Conservation (phyloP, 2,888 invertebrate species). For the Leptodirus hochenwartii region DNA sequence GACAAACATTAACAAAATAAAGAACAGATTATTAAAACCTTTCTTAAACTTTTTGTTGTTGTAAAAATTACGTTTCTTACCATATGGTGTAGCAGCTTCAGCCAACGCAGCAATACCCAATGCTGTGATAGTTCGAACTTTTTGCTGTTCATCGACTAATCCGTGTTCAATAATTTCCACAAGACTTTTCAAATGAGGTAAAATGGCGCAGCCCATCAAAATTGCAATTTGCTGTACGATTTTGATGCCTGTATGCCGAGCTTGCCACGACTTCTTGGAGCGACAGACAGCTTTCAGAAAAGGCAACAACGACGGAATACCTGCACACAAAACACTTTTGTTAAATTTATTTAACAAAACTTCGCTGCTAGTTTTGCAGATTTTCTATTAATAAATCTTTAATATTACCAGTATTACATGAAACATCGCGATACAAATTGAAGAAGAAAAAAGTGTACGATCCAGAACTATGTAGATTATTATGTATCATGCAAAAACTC, state of each 20-base stretch:
- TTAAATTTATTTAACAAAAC: too few species aligned
- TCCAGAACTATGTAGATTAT: too few species aligned
- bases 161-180: constrained; percentile 99
- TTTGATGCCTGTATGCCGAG: constrained; percentile 89
- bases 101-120: constrained; percentile 95
- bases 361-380: too few species aligned
- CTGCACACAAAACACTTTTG: too few species aligned
- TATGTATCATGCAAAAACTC: too few species aligned
- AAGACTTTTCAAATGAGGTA: constrained; percentile 92
- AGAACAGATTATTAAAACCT: background rate
- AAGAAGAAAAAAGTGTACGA: too few species aligned
- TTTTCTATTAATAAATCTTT: too few species aligned
- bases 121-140: constrained; percentile 97
- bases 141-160: constrained; percentile 96
- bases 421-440: too few species aligned
- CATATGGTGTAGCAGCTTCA: constrained; percentile 98
- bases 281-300: constrained; percentile 98
- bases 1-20: too few species aligned
- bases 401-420: too few species aligned
- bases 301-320: constrained; percentile 90
- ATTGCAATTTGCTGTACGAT: constrained; percentile 99
- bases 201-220: constrained; percentile 97
- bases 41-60: too few species aligned
- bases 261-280: constrained; percentile 99
- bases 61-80: too few species aligned